phyloP scores from a whole-genome alignment of 2,797 vertebrate genomes.

The Spinus olivaceus region DNA sequence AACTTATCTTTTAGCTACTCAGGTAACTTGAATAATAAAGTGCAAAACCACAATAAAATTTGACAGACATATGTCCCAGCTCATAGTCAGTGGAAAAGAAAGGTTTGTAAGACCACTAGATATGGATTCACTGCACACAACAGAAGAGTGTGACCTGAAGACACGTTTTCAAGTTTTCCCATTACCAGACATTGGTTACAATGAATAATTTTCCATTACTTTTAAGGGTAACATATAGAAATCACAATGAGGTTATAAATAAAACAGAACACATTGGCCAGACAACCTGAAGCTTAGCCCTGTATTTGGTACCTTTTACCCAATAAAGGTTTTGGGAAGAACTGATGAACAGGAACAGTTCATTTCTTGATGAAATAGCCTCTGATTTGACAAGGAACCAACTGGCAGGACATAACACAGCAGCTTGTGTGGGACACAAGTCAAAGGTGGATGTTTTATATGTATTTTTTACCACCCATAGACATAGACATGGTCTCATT shows the following conservation, averaged over 20 bases:
- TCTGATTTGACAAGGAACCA: not conserved
- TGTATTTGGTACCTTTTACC: not conserved
- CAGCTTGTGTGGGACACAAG: not conserved
- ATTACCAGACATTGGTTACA: conserved; percentile 20
- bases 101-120: not conserved
- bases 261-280: not conserved
- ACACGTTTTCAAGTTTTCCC: conserved; percentile 45
- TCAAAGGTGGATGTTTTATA: not conserved
- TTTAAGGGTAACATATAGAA: not conserved
- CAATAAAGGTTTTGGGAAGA: not conserved
- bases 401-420: not conserved
- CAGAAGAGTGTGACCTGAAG: not conserved
- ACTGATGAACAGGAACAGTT: not conserved
- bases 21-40: conserved; percentile 42
- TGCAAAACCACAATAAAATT: conserved; percentile 50
- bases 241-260: not conserved
- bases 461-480: not conserved
- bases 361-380: not conserved
- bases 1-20: conserved; percentile 7
- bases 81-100: not conserved
- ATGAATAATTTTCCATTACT: not conserved
- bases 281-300: not conserved
- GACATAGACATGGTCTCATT: not conserved
- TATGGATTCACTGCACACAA: conserved; percentile 24
- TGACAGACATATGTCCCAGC: conserved; percentile 28